Percentiles rank a stretch among this genome's conserved stretches.
Evolutionary conservation across 2,113 vertebrate species (phyloP).

Genomic region (Calyptomena viridis): DNA sequence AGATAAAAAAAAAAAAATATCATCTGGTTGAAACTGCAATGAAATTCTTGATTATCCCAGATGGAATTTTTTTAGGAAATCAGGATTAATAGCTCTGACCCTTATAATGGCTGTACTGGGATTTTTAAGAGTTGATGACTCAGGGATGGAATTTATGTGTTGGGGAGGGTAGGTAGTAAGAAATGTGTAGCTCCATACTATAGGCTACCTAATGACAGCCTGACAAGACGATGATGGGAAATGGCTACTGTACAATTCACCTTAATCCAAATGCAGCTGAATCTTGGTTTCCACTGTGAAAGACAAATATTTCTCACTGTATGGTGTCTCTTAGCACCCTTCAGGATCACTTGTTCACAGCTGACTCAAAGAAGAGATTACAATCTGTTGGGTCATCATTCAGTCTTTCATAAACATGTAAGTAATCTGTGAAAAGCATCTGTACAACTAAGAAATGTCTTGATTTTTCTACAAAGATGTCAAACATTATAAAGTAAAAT

Average conservation of each 20-base stretch:
- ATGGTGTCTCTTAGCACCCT: background rate
- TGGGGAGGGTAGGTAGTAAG: accelerated
- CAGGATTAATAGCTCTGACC: background rate
- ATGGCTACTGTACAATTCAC: background rate
- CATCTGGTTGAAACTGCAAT: background rate
- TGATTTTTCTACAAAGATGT: background rate
- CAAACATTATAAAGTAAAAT: background rate
- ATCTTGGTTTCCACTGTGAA: background rate
- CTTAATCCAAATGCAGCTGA: background rate
- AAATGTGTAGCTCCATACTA: background rate
- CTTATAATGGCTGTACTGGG: background rate
- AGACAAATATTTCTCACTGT: background rate
- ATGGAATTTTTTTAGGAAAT: background rate
- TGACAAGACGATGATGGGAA: background rate
- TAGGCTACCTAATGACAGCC: background rate
- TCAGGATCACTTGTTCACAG: background rate
- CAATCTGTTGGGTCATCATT: background rate
- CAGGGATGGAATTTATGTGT: background rate
- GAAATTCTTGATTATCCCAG: background rate
- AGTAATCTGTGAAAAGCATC: background rate
- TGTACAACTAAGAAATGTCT: background rate
- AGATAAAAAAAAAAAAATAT: background rate
- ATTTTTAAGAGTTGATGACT: background rate
- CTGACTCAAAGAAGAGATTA: background rate
- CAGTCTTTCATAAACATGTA: background rate